Evolutionary conservation across 35 echinoderm and acorn worm genomes (phyloP).

Genomic region (Apostichopus californicus): DNA sequence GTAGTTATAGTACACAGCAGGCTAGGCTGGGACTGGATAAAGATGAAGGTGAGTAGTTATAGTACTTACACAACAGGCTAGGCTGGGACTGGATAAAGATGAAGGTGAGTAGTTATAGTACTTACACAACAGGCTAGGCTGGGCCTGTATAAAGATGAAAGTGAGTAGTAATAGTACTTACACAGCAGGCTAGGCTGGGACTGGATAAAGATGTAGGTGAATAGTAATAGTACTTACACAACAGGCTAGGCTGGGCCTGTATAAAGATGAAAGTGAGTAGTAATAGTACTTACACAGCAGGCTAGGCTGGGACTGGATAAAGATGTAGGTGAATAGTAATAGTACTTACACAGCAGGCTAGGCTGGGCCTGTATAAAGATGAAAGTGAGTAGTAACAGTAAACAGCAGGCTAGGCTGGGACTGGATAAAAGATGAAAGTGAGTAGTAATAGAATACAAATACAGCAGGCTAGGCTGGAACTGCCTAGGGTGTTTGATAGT

Average conservation of each 20-base stretch:
- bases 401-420: no score
- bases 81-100: no score
- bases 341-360: neutral
- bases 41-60: no score
- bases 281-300: slow-evolving; percentile 76
- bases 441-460: no score
- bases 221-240: slow-evolving; percentile 74
- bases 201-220: slow-evolving; percentile 48
- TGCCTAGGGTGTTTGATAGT: no score
- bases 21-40: no score
- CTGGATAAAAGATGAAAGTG: no score
- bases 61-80: no score
- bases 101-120: no score
- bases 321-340: slow-evolving; percentile 5
- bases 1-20: slow-evolving; percentile 50
- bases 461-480: no score
- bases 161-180: neutral
- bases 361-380: no score
- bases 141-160: slow-evolving; percentile 7
- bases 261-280: slow-evolving; percentile 52
- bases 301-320: slow-evolving; percentile 54
- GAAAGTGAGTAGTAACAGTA: no score
- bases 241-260: slow-evolving; percentile 58
- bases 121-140: neutral
- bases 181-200: slow-evolving; percentile 60